These are phyloP conservation scores for Drosophila sechellia DNA, from an alignment of 1,140 invertebrate genomes.

Conservation along the genomic window DNA sequence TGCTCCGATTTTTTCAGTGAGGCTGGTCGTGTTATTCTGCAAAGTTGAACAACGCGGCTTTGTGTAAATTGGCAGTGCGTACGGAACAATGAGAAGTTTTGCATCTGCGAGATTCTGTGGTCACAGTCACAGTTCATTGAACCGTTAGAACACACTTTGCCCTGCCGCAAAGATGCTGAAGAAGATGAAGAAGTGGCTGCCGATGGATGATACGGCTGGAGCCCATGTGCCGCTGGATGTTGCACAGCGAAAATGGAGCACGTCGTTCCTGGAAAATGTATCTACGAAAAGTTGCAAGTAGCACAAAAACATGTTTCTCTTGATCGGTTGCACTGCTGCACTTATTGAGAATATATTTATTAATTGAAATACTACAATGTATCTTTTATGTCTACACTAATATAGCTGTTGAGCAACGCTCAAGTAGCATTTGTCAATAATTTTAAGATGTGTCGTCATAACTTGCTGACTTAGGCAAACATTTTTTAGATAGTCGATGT, in stretches of 20 bases:
- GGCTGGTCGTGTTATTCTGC: slow-evolving; percentile 19
- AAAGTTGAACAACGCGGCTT: slow-evolving; percentile 30
- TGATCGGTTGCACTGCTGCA: no score
- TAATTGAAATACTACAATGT: neutral
- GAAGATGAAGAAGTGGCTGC: slow-evolving; percentile 23
- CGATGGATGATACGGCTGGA: slow-evolving; percentile 10
- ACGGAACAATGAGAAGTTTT: slow-evolving; percentile 6
- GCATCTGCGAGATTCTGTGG: slow-evolving; percentile 59
- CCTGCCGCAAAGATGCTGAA: slow-evolving; percentile 10
- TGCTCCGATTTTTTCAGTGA: slow-evolving; percentile 10
- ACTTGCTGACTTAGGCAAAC: neutral
- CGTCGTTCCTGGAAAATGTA: neutral
- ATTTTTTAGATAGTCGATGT: neutral
- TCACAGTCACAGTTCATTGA: slow-evolving; percentile 77
- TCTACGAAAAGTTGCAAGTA: neutral
- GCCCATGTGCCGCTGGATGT: slow-evolving; percentile 8
- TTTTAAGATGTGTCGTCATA: slow-evolving; percentile 1
- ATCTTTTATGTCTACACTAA: neutral
- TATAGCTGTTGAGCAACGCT: neutral
- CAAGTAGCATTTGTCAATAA: neutral
- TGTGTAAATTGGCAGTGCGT: slow-evolving; percentile 63
- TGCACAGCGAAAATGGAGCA: slow-evolving; percentile 12
- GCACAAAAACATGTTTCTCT: neutral
- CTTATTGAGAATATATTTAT: neutral
- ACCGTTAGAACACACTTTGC: slow-evolving; percentile 64